Evolutionary conservation across 1,140 invertebrate genomes (phyloP).

Genomic region (Asbolus verrucosus): DNA sequence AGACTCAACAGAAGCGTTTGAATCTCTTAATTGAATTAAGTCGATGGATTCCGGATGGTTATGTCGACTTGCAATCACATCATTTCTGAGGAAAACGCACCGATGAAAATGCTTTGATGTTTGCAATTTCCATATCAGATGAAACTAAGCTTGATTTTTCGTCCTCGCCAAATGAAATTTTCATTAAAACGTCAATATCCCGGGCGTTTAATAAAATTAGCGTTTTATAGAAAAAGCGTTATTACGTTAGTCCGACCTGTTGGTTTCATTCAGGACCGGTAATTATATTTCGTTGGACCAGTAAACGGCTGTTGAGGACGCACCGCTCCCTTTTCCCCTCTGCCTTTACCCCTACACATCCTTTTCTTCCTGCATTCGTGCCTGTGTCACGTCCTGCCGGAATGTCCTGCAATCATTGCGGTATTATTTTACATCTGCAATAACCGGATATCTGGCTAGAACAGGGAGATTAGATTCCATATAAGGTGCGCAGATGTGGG

Average conservation of each 20-base stretch:
- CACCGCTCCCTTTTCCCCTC: background rate
- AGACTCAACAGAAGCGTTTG: no score
- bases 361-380: slow-evolving; percentile 45
- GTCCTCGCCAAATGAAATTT: slow-evolving; percentile 59
- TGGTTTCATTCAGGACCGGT: slow-evolving; percentile 53
- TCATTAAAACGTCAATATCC: slow-evolving; percentile 61
- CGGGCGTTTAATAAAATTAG: slow-evolving; percentile 60
- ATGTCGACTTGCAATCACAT: slow-evolving; percentile 50
- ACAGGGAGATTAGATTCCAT: slow-evolving; percentile 52
- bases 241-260: slow-evolving; percentile 58
- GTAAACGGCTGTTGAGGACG: slow-evolving; percentile 24
- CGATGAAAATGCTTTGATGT: slow-evolving; percentile 54
- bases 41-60: slow-evolving; percentile 38
- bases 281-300: slow-evolving; percentile 53
- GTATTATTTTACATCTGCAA: slow-evolving; percentile 57
- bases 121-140: slow-evolving; percentile 55
- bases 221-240: slow-evolving; percentile 58
- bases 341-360: slow-evolving; percentile 2
- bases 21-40: slow-evolving; percentile 39
- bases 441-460: slow-evolving; percentile 48
- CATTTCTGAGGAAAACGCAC: slow-evolving; percentile 41
- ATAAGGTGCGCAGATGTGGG: slow-evolving; percentile 53
- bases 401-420: slow-evolving; percentile 55
- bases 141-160: slow-evolving; percentile 56
- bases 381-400: slow-evolving; percentile 49